A percentile compares a stretch with the other conserved stretches of the same genome.
phyloP scores from a whole-genome alignment of 2,797 vertebrate species.

The Tapera naevia region DNA sequence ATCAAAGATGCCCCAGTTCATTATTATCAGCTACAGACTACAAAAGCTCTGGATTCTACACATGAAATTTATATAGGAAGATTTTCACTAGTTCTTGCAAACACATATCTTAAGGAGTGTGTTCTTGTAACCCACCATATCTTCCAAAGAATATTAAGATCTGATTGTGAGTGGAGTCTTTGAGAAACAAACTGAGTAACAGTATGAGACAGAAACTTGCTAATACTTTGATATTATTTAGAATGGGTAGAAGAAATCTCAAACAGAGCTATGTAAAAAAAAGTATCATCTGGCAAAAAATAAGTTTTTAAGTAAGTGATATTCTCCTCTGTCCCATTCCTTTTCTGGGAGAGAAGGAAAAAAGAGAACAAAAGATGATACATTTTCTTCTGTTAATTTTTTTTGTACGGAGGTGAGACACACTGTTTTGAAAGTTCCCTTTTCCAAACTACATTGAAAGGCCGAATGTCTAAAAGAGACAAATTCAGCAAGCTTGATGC shows the following conservation, averaged over 20 bases:
- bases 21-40: not conserved
- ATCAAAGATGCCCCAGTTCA: not conserved
- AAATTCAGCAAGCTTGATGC: not conserved
- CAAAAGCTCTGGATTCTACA: not conserved
- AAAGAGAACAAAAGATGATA: not conserved
- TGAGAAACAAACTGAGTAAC: not conserved
- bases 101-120: accelerated
- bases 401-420: not conserved
- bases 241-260: not conserved
- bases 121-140: accelerated
- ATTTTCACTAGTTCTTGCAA: not conserved
- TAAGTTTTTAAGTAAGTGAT: accelerated
- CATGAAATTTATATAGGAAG: not conserved
- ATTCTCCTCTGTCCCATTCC: not conserved
- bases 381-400: accelerated
- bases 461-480: not conserved
- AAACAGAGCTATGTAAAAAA: not conserved
- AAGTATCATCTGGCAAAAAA: not conserved
- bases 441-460: accelerated
- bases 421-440: not conserved
- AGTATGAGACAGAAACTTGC: not conserved
- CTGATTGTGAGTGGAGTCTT: not conserved
- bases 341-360: not conserved
- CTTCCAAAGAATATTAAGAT: not conserved
- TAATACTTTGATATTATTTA: not conserved